Percentiles rank a stretch among this genome's conserved stretches.
Evolutionary conservation across 2,797 vertebrate species (phyloP).

Genomic region (Dendrocincla fuliginosa): DNA sequence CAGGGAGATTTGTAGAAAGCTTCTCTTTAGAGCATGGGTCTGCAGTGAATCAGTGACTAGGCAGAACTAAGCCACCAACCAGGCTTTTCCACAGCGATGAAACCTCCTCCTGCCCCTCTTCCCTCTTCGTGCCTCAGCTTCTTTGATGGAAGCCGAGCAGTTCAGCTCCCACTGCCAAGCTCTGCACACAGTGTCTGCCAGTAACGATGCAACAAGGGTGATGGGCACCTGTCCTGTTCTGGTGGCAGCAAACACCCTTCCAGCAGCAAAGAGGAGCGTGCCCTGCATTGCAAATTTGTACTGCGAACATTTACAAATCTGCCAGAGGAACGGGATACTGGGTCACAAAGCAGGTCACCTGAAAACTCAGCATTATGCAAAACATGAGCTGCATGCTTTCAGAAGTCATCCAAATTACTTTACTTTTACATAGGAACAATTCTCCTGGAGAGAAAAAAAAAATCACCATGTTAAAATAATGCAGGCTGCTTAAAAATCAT

Average conservation of each 20-base stretch:
- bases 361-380: conserved; percentile 71
- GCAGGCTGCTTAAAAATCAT: background rate
- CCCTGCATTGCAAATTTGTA: background rate
- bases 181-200: background rate
- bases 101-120: background rate
- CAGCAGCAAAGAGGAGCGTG: background rate
- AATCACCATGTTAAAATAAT: conserved; percentile 17
- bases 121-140: background rate
- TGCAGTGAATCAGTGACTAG: background rate
- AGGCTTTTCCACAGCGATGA: background rate
- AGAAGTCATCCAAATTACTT: conserved; percentile 47
- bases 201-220: background rate
- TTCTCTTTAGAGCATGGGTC: background rate
- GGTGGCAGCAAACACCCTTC: background rate
- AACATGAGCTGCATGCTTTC: background rate
- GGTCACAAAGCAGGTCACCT: conserved; percentile 65
- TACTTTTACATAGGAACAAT: conserved; percentile 24
- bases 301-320: background rate
- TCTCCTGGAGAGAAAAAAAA: background rate
- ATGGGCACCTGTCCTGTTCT: background rate
- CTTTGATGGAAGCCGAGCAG: background rate
- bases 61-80: background rate
- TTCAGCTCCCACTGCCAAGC: background rate
- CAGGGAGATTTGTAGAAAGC: background rate
- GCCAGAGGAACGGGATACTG: background rate